These are phyloP conservation scores for Pachycephus smyrnensis DNA, from an alignment of 2,888 invertebrate species.

Conservation along the genomic window DNA sequence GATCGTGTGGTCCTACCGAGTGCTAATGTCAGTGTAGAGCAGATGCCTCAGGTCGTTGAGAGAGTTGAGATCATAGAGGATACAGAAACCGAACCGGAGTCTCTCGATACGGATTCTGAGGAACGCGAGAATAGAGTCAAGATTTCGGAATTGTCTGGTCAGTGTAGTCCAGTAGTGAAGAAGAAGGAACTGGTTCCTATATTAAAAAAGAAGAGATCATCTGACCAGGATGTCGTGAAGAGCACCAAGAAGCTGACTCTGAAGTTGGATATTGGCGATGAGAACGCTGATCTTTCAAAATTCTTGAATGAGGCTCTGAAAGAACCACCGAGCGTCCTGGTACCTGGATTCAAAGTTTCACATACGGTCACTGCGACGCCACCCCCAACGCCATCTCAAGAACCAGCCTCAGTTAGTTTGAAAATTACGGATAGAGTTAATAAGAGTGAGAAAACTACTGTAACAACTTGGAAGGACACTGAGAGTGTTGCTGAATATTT, in stretches of 20 bases:
- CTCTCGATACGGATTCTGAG: constrained; percentile 54
- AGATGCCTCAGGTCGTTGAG: constrained; percentile 65
- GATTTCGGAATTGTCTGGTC: constrained; percentile 8
- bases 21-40: constrained; percentile 56
- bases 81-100: constrained; percentile 63
- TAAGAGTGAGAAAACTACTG: constrained; percentile 45
- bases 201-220: constrained; percentile 40
- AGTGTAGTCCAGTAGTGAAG: constrained; percentile 11
- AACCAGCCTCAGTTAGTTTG: constrained; percentile 35
- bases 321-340: neutral
- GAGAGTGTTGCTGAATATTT: constrained; percentile 59
- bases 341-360: neutral
- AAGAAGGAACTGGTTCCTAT: constrained; percentile 45
- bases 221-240: constrained; percentile 19
- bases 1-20: constrained; percentile 61
- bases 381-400: constrained; percentile 15
- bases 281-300: constrained; percentile 25
- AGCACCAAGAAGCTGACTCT: constrained; percentile 47
- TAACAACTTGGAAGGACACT: constrained; percentile 51
- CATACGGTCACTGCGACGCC: neutral
- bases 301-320: constrained; percentile 15
- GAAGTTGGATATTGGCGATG: constrained; percentile 45
- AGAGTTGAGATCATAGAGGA: constrained; percentile 68
- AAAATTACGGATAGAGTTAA: constrained; percentile 49
- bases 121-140: constrained; percentile 39